A percentile compares a stretch with the other conserved stretches of the same genome.
Evolutionary conservation across 1,140 invertebrate species (phyloP).

Genomic region (Pollicipes pollicipes): DNA sequence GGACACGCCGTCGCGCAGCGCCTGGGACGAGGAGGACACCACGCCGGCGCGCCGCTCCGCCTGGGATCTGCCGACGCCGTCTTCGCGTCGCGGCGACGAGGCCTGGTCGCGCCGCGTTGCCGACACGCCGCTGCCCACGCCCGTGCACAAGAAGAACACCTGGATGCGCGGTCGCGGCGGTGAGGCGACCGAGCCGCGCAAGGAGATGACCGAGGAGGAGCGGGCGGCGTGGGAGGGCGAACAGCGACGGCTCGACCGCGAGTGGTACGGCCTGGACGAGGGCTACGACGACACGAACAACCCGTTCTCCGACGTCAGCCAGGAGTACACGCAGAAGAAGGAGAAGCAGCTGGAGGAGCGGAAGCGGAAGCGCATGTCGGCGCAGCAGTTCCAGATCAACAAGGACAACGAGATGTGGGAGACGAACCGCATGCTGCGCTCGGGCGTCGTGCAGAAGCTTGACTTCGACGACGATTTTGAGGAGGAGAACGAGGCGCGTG

Average conservation of each 20-base stretch:
- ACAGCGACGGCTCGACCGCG: slow-evolving; percentile 75
- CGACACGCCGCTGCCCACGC: slow-evolving; percentile 53
- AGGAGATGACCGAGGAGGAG: slow-evolving; percentile 43
- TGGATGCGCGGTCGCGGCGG: slow-evolving; percentile 46
- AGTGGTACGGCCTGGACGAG: slow-evolving; percentile 92
- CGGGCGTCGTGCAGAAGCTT: slow-evolving; percentile 77
- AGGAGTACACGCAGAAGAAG: slow-evolving; percentile 77
- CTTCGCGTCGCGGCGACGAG: slow-evolving; percentile 28
- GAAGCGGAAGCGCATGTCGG: slow-evolving; percentile 77
- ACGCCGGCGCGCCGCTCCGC: slow-evolving; percentile 45
- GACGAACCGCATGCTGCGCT: slow-evolving; percentile 90
- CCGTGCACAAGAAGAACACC: slow-evolving; percentile 63
- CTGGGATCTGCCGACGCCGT: slow-evolving; percentile 86
- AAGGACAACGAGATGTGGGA: slow-evolving; percentile 99
- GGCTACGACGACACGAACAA: slow-evolving; percentile 84
- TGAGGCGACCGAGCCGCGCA: slow-evolving; percentile 21
- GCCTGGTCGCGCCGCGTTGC: slow-evolving; percentile 12
- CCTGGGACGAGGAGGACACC: slow-evolving; percentile 55
- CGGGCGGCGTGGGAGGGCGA: slow-evolving; percentile 78
- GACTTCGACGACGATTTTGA: slow-evolving; percentile 86
- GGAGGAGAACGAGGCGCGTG: slow-evolving; percentile 71
- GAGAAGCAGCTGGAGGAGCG: slow-evolving; percentile 78
- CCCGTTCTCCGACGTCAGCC: slow-evolving; percentile 73
- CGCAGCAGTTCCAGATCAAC: slow-evolving; percentile 80
- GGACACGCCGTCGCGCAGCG: slow-evolving; percentile 17